phyloP scores from a whole-genome alignment of 2,113 vertebrate genomes.

The Rhombomys opimus region DNA sequence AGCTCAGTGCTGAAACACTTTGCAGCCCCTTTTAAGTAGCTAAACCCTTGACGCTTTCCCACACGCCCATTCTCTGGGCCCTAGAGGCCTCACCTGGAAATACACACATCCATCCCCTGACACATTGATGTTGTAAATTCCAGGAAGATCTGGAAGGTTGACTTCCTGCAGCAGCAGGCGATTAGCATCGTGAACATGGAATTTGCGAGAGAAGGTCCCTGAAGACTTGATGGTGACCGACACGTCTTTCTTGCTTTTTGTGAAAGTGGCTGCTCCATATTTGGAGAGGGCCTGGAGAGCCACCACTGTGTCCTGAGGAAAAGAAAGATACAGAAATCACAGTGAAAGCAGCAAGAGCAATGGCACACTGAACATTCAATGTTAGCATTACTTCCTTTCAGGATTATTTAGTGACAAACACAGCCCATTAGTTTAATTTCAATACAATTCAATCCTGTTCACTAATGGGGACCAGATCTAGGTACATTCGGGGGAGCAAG shows the following conservation, averaged over 20 bases:
- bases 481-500: not conserved
- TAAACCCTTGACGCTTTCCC: not conserved
- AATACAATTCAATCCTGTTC: not conserved
- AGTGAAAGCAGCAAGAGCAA: not conserved
- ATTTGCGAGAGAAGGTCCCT: conserved; percentile 78
- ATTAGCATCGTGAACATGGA: conserved; percentile 88
- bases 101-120: conserved; percentile 87
- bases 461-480: not conserved
- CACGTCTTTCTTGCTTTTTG: conserved; percentile 61
- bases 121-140: conserved; percentile 82
- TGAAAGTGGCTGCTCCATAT: conserved; percentile 81
- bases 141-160: conserved; percentile 81
- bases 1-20: not conserved
- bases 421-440: not conserved
- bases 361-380: not conserved
- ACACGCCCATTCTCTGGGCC: not conserved
- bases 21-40: not conserved
- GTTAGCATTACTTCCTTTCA: not conserved
- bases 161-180: conserved; percentile 91
- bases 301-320: conserved; percentile 86
- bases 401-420: not conserved
- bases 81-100: conserved; percentile 86
- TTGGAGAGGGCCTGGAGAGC: conserved; percentile 86
- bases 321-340: not conserved
- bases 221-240: conserved; percentile 75